phyloP scores from a whole-genome alignment of 92 coral and sea anemone genomes.

The Ricordea florida region DNA sequence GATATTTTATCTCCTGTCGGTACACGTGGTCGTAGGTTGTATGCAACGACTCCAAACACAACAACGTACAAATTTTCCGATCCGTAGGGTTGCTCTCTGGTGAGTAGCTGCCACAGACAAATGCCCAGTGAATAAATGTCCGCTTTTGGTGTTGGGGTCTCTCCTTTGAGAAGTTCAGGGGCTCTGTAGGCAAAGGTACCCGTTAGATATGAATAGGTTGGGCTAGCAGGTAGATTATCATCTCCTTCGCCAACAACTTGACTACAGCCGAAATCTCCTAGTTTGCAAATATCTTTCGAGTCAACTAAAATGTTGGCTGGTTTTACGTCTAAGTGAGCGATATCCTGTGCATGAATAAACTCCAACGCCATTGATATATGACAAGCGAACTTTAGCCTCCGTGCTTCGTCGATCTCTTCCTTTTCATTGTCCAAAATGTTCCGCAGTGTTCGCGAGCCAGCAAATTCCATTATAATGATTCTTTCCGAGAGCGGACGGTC shows the following conservation, averaged over 20 bases:
- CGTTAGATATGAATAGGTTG: slow-evolving; percentile 94
- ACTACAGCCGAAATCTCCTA: slow-evolving; percentile 97
- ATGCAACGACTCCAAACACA: slow-evolving; percentile 96
- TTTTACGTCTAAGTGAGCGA: slow-evolving; percentile 95
- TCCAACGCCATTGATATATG: slow-evolving; percentile 80
- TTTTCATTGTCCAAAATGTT: slow-evolving; percentile 85
- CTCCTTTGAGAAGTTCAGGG: slow-evolving; percentile 97
- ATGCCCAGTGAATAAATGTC: slow-evolving; percentile 96
- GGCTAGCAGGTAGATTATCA: slow-evolving; percentile 95
- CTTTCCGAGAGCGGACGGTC: slow-evolving; percentile 71
- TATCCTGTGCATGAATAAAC: slow-evolving; percentile 84
- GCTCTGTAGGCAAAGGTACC: slow-evolving; percentile 98
- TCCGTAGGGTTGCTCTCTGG: slow-evolving; percentile 94
- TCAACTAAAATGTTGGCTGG: slow-evolving; percentile 95
- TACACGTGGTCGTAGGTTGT: slow-evolving; percentile 92
- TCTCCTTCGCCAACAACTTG: slow-evolving; percentile 87
- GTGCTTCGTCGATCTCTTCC: slow-evolving; percentile 66
- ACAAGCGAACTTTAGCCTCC: slow-evolving; percentile 81
- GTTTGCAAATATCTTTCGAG: slow-evolving; percentile 83
- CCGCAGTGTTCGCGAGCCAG: slow-evolving; percentile 83
- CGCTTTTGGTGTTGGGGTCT: slow-evolving; percentile 90
- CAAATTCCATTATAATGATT: slow-evolving; percentile 93
- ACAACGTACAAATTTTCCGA: slow-evolving; percentile 93
- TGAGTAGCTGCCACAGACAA: slow-evolving; percentile 90
- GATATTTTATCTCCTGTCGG: slow-evolving; percentile 62